Percentiles rank a stretch among this genome's conserved stretches.
Evolutionary conservation across 2,797 vertebrate species (phyloP).

Genomic region (Apogon talboti): DNA sequence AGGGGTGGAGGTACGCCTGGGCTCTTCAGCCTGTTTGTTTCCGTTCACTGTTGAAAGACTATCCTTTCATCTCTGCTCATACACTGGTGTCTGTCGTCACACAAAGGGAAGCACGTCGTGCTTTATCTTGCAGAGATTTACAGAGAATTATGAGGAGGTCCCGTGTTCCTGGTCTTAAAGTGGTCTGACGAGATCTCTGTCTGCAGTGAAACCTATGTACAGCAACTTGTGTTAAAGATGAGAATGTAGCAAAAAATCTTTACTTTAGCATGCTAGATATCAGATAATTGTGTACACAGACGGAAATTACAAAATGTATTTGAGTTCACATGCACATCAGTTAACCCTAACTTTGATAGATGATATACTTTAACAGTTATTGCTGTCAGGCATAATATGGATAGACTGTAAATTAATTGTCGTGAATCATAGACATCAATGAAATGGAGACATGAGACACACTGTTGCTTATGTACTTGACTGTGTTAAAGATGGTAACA

Average conservation of each 20-base stretch:
- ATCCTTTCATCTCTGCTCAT: slow-evolving; percentile 75
- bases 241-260: slow-evolving; percentile 37
- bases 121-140: slow-evolving; percentile 72
- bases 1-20: slow-evolving; percentile 40
- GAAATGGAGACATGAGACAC: too few species aligned
- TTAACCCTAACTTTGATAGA: too few species aligned
- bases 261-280: slow-evolving; percentile 10
- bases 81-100: slow-evolving; percentile 72
- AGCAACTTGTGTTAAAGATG: slow-evolving; percentile 29
- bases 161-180: slow-evolving; percentile 43
- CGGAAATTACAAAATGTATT: too few species aligned
- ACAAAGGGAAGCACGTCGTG: slow-evolving; percentile 49
- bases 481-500: not conserved
- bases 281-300: slow-evolving; percentile 21
- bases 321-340: too few species aligned
- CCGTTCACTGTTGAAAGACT: slow-evolving; percentile 69
- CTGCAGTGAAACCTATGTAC: slow-evolving; percentile 40
- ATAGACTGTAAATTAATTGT: not conserved
- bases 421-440: not conserved
- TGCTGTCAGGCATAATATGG: not conserved
- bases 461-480: not conserved
- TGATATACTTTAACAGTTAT: not conserved
- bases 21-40: slow-evolving; percentile 74
- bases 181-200: slow-evolving; percentile 66
- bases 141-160: slow-evolving; percentile 58